Base-by-base conservation (phyloP, 2,888 invertebrate species). In the Limnephilus rhombicus region DNA sequence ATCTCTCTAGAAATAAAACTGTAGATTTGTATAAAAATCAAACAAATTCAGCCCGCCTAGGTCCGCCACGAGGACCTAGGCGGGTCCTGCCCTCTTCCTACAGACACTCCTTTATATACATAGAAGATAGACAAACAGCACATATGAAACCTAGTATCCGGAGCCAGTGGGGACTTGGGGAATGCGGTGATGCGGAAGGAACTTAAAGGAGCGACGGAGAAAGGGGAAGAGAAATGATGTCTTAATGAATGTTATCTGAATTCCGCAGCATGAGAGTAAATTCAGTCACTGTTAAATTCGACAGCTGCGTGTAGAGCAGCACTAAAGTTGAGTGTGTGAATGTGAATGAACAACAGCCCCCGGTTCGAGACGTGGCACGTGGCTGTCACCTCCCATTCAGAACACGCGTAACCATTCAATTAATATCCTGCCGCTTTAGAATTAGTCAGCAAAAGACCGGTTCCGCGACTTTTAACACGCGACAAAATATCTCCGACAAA, bases 221-320 rank as follows among this genome's bases (percentile, higher is more conserved):
- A 68, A 68, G 53, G 53, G 53, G 18, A 18, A 68, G 53, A 68
- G 53, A 68, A 68, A 68, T 24, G 53, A 68, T 24, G 18, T 68
- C 53, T 68, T 68, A 68, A 68, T 68, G 68, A 68, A 68, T 68
- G 68, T 68, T 68, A 68, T 68, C 68, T 68, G 68, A 68, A 68
- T n/a, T 68, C 24, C 53, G 53, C 24, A 68, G 53, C 24, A 68
- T 1, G 53, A 24, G 68, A 68, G 68, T 68, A 68, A n/a, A 68
- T 68, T 68, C 68, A 68, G 2, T 68, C 24, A 9, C 24, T 68
- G 68, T 68, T 24, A 9, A 68, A 68, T 68, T 68, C 24, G 68
- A 68, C 68, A 68, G 15, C 53, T 24, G 53, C 18, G 53, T 53
- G 18, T 53, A 3, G 53, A 53, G 24, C 24, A 68, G 7, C 24